phyloP scores from a whole-genome alignment of 2,888 invertebrate genomes.

The Cepaea hortensis region DNA sequence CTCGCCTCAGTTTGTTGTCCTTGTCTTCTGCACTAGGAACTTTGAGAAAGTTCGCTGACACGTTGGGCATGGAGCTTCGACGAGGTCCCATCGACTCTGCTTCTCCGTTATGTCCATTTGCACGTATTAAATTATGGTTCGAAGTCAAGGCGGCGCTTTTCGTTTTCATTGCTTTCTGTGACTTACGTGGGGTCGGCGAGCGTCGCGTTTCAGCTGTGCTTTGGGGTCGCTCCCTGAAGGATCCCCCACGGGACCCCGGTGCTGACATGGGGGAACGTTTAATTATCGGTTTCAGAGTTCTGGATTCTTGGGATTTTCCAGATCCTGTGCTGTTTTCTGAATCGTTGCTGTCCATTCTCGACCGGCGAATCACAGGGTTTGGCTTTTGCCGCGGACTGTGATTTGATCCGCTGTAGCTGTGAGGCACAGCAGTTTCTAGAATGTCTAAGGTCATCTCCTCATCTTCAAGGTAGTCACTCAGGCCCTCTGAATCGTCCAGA shows the following conservation, averaged over 20 bases:
- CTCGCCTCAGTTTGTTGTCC: slow-evolving; percentile 77
- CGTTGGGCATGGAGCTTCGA: slow-evolving; percentile 58
- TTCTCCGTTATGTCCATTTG: background rate
- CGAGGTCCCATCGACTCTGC: slow-evolving; percentile 35
- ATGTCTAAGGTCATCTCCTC: slow-evolving; percentile 23
- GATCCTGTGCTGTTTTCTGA: slow-evolving; percentile 35
- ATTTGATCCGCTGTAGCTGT: background rate
- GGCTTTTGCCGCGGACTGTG: background rate
- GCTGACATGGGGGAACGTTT: slow-evolving; percentile 35
- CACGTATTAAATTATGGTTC: background rate
- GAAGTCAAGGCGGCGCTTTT: background rate
- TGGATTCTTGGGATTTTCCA: background rate
- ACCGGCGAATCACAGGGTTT: background rate
- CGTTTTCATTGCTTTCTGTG: background rate
- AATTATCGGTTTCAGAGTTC: slow-evolving; percentile 13
- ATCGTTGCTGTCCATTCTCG: slow-evolving; percentile 38
- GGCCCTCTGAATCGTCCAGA: slow-evolving; percentile 26
- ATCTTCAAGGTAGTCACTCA: slow-evolving; percentile 24
- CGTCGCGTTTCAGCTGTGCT: background rate
- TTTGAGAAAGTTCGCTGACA: slow-evolving; percentile 49
- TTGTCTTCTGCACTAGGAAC: slow-evolving; percentile 54
- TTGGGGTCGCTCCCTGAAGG: slow-evolving; percentile 41
- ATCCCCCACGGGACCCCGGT: slow-evolving; percentile 35
- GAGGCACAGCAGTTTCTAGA: background rate
- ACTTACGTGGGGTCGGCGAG: background rate